Conservation (phyloP, 2,888 invertebrate species). For the Digitonthophagus gazella region DNA sequence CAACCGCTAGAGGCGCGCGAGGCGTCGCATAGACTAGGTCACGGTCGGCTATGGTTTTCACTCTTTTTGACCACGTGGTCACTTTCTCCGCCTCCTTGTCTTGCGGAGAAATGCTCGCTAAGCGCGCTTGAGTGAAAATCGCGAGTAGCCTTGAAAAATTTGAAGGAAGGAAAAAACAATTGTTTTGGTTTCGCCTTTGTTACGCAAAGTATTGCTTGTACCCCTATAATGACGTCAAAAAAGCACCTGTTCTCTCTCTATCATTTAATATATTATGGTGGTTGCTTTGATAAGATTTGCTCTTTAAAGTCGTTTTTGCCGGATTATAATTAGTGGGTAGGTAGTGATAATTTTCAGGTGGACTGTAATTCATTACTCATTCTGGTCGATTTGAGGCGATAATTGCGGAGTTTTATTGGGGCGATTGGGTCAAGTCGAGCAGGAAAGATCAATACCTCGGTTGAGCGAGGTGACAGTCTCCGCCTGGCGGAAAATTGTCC, state of each 20-base stretch:
- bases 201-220: too few relatives aligned
- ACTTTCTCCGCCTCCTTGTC: background rate
- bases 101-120: background rate
- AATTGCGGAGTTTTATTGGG: background rate
- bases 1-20: background rate
- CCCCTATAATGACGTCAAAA: too few relatives aligned
- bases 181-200: too few relatives aligned
- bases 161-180: too few relatives aligned
- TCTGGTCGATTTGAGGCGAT: background rate
- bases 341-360: too few relatives aligned
- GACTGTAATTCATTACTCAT: background rate
- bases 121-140: background rate
- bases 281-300: too few relatives aligned
- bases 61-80: background rate
- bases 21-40: background rate
- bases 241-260: too few relatives aligned
- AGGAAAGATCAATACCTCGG: background rate
- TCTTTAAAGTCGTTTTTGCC: too few relatives aligned
- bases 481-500: background rate
- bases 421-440: background rate
- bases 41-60: background rate
- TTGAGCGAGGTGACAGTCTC: background rate
- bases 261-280: too few relatives aligned
- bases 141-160: background rate
- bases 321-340: too few relatives aligned